These are phyloP conservation scores for Philonicus albiceps DNA, from an alignment of 2,888 invertebrate species.

Conservation along the genomic window DNA sequence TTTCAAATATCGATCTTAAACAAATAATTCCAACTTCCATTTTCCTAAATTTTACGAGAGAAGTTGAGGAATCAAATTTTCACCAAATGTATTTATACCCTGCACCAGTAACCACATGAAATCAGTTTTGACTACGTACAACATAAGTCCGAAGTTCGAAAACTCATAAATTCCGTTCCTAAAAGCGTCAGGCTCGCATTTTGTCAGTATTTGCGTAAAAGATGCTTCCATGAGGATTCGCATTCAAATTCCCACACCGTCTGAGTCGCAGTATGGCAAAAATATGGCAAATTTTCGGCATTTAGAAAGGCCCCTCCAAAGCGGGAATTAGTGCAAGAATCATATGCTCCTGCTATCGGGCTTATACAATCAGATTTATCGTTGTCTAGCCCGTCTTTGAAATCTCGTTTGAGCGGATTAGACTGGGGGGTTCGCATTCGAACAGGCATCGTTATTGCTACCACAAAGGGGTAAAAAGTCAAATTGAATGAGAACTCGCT, in stretches of 20 bases:
- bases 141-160: neutral
- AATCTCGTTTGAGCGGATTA: constrained; percentile 23
- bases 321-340: constrained; percentile 16
- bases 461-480: neutral
- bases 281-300: neutral
- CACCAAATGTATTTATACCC: neutral
- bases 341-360: constrained; percentile 26
- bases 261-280: neutral
- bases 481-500: neutral
- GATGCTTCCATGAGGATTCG: neutral
- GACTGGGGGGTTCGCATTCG: neutral
- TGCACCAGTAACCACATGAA: neutral
- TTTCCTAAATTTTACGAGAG: neutral
- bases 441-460: neutral
- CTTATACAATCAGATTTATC: constrained; percentile 25
- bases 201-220: neutral
- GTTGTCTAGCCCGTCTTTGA: constrained; percentile 11
- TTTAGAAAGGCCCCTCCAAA: neutral
- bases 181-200: neutral
- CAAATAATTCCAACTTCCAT: neutral
- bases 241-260: neutral
- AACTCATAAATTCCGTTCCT: neutral
- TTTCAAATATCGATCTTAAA: neutral
- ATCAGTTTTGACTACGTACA: neutral
- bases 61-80: neutral